phyloP scores from a whole-genome alignment of 1,140 invertebrate species.

The Neodiprion fabricii region DNA sequence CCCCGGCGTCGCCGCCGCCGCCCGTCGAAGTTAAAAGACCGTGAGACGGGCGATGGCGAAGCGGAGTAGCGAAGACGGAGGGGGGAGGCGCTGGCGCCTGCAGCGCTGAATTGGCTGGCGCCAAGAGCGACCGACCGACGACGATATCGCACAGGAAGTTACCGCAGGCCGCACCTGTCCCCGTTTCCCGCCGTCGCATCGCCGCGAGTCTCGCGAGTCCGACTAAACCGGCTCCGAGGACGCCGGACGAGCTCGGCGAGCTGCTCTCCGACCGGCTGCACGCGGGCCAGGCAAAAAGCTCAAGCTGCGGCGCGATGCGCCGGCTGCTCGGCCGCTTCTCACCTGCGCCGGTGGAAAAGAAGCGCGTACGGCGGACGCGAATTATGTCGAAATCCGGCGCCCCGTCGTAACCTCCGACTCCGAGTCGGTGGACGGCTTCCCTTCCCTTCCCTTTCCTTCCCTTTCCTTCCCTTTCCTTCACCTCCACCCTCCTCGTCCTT shows the following conservation, averaged over 20 bases:
- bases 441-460: too few relatives aligned
- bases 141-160: constrained; percentile 47
- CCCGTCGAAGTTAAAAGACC: constrained; percentile 1
- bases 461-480: too few relatives aligned
- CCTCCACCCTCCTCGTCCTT: too few relatives aligned
- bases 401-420: too few relatives aligned
- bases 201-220: not conserved
- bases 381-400: too few relatives aligned
- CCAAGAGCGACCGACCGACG: constrained; percentile 35
- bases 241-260: not conserved
- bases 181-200: constrained; percentile 27
- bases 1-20: not conserved
- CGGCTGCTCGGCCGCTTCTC: not conserved
- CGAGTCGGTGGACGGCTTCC: too few relatives aligned
- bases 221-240: not conserved
- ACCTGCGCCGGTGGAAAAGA: not conserved
- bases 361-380: not conserved
- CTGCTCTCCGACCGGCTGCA: not conserved
- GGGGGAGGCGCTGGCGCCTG: constrained; percentile 40
- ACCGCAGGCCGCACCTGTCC: constrained; percentile 42
- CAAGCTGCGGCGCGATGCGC: not conserved
- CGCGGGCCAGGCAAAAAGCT: not conserved
- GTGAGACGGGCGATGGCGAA: not conserved
- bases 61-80: not conserved
- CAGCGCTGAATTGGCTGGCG: constrained; percentile 39